Conservation (phyloP, 2,797 vertebrate species). For the Cossypha caffra region DNA sequence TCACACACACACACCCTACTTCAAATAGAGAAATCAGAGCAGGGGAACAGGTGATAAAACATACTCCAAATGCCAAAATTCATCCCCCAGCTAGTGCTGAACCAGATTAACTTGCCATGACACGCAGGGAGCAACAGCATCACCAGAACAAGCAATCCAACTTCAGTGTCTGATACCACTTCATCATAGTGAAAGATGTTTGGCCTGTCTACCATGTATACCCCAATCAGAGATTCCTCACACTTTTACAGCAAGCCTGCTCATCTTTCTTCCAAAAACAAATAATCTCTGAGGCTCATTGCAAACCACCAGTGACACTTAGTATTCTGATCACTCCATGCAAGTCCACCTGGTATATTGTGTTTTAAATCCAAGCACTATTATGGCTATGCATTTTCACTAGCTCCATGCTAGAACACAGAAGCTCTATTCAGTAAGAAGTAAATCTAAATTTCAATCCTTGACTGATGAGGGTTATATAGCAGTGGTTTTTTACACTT, state of each 20-base stretch:
- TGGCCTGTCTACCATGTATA: not conserved
- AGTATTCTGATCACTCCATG: not conserved
- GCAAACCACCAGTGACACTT: not conserved
- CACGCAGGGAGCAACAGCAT: not conserved
- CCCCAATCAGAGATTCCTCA: not conserved
- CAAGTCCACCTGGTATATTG: conserved; percentile 9
- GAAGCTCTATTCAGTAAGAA: not conserved
- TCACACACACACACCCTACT: not conserved
- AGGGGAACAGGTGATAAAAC: not conserved
- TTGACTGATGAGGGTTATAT: conserved; percentile 1
- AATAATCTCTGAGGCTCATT: conserved; percentile 2
- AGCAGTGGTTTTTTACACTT: not conserved
- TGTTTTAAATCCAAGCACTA: not conserved
- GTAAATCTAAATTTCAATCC: conserved; percentile 35
- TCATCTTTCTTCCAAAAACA: conserved; percentile 33
- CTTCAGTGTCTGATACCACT: not conserved
- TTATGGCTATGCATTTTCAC: not conserved
- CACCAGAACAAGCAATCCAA: not conserved
- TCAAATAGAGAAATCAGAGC: not conserved
- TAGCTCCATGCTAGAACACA: not conserved
- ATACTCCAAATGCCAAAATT: conserved; percentile 4
- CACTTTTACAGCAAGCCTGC: not conserved
- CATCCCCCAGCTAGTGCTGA: not conserved
- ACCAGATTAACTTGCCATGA: conserved; percentile 12
- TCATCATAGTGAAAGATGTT: conserved; percentile 29